phyloP scores from a whole-genome alignment of 2,888 invertebrate genomes.

The Lysandra bellargus region DNA sequence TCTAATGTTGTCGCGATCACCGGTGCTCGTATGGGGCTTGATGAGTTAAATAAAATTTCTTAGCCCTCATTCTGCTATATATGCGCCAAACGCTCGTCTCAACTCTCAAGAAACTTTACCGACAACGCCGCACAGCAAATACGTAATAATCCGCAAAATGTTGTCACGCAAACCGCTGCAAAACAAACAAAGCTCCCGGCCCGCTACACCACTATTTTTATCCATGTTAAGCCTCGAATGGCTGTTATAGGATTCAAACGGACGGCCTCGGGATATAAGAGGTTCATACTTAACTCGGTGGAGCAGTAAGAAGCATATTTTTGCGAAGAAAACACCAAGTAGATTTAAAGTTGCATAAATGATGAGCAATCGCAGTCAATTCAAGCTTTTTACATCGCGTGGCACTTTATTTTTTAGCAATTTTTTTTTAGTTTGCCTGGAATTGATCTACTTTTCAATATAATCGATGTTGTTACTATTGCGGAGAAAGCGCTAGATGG shows the following conservation, averaged over 20 bases:
- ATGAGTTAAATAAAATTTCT: no score
- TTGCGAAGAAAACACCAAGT: conserved; percentile 29
- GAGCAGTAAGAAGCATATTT: conserved; percentile 44
- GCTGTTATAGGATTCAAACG: conserved; percentile 47
- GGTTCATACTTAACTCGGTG: conserved; percentile 42
- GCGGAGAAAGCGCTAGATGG: conserved; percentile 32
- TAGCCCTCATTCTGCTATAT: not conserved
- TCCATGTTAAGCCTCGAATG: conserved; percentile 45
- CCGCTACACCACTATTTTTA: conserved; percentile 41
- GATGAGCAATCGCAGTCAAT: not conserved
- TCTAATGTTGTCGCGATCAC: no score
- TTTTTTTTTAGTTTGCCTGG: not conserved
- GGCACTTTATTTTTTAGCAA: not conserved
- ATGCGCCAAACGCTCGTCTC: not conserved
- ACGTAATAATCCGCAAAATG: conserved; percentile 13
- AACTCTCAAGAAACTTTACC: not conserved
- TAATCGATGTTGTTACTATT: not conserved
- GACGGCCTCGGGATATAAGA: conserved; percentile 42
- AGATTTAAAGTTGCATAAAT: conserved; percentile 26
- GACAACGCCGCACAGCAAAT: not conserved
- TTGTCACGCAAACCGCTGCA: conserved; percentile 4
- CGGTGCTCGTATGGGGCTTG: no score
- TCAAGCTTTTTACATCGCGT: not conserved
- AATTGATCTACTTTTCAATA: not conserved
- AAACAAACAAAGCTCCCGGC: conserved; percentile 12